These are phyloP conservation scores for Polydrusus cervinus DNA, from an alignment of 2,888 invertebrate species.

Conservation along the genomic window DNA sequence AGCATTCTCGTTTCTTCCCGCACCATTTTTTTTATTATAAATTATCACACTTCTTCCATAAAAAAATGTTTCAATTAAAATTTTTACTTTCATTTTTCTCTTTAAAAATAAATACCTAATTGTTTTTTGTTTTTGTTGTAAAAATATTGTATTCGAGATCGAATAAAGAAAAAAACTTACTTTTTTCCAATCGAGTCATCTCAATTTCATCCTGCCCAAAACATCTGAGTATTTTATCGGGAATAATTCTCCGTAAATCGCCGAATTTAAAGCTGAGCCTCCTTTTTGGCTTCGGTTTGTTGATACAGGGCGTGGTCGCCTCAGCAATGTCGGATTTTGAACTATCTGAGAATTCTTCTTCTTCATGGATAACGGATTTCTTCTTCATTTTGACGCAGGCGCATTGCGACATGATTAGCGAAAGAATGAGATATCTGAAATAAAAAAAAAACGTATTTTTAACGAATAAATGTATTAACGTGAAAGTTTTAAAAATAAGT, in stretches of 20 bases:
- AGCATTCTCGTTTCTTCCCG: too few species aligned
- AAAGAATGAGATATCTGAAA: slow-evolving; percentile 7
- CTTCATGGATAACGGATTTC: slow-evolving; percentile 70
- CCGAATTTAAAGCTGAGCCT: slow-evolving; percentile 54
- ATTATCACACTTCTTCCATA: too few species aligned
- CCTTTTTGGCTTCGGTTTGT: slow-evolving; percentile 64
- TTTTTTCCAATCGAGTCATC: slow-evolving; percentile 85
- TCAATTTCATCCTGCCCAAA: slow-evolving; percentile 82
- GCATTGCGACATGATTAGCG: slow-evolving; percentile 54
- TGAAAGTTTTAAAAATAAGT: too few species aligned
- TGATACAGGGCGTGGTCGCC: slow-evolving; percentile 71
- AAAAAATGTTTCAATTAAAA: too few species aligned
- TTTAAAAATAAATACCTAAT: too few species aligned
- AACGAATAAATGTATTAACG: too few species aligned
- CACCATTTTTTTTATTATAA: too few species aligned
- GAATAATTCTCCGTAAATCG: slow-evolving; percentile 70
- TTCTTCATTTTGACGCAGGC: slow-evolving; percentile 58
- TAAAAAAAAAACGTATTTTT: neutral
- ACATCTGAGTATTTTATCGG: slow-evolving; percentile 77
- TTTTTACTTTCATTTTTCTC: too few species aligned
- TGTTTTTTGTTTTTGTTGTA: too few species aligned
- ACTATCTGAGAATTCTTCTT: slow-evolving; percentile 64
- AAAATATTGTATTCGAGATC: too few species aligned
- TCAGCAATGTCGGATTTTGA: slow-evolving; percentile 73
- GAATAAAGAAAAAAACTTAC: slow-evolving; percentile 71